Conservation (phyloP, 2,797 vertebrate species). For the Setipinna tenuifilis region DNA sequence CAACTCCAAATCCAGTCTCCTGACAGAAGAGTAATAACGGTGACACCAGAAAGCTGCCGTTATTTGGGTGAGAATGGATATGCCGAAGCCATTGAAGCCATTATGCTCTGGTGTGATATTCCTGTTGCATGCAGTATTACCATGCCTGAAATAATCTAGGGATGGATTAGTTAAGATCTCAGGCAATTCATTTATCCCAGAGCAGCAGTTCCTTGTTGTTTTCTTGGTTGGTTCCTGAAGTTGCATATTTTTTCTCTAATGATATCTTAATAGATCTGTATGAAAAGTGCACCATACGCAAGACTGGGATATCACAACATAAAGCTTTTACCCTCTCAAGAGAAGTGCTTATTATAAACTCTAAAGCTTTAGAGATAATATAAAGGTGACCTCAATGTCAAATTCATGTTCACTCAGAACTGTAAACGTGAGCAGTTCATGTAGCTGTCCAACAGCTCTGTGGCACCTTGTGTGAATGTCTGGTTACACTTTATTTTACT, state of each 20-base stretch:
- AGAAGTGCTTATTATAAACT: neutral
- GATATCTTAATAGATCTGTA: neutral
- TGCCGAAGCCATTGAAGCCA: neutral
- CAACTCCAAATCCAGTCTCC: neutral
- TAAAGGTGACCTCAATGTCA: neutral
- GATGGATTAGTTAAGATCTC: neutral
- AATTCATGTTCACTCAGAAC: neutral
- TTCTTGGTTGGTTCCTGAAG: neutral
- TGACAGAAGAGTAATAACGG: neutral
- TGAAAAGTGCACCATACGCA: neutral
- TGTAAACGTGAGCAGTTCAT: neutral
- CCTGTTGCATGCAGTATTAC: neutral
- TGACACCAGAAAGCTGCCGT: neutral
- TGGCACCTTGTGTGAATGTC: neutral
- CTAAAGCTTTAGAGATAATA: neutral
- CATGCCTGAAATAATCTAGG: neutral
- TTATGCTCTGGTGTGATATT: neutral
- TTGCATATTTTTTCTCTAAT: neutral
- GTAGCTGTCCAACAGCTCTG: neutral
- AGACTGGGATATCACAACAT: neutral
- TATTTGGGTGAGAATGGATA: neutral
- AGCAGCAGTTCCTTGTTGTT: neutral
- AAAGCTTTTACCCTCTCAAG: neutral
- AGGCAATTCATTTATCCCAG: slow-evolving; percentile 1
- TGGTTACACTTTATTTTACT: too few relatives aligned